These are phyloP conservation scores for Melanocharis versteri DNA, from an alignment of 2,113 vertebrate species.

Conservation along the genomic window DNA sequence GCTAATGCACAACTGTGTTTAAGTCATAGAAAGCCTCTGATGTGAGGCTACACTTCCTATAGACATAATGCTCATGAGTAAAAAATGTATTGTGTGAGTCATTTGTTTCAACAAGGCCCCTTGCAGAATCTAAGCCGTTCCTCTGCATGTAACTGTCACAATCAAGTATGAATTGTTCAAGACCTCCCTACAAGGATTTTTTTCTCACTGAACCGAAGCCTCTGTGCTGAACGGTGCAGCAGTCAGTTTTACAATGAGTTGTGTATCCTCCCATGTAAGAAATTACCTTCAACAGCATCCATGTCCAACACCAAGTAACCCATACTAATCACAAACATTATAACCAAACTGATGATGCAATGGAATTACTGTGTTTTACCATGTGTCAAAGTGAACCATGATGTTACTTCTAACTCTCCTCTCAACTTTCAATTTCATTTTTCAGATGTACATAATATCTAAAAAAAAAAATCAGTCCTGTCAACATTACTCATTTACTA, in stretches of 20 bases:
- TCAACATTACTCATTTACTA: not conserved
- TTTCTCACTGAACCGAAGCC: not conserved
- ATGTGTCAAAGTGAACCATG: not conserved
- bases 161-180: fast-evolving
- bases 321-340: not conserved
- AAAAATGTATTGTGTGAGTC: not conserved
- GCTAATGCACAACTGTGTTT: not conserved
- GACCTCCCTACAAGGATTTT: not conserved
- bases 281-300: not conserved
- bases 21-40: not conserved
- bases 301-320: not conserved
- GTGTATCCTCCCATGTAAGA: not conserved
- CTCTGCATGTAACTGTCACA: not conserved
- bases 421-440: not conserved
- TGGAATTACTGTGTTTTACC: not conserved
- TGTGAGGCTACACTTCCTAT: not conserved
- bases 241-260: not conserved
- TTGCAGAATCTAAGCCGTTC: not conserved
- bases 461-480: not conserved
- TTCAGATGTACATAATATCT: not conserved
- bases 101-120: not conserved
- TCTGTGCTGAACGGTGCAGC: not conserved
- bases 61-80: not conserved
- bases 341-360: not conserved
- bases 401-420: not conserved